Evolutionary conservation across 2,113 vertebrate species (phyloP).

Genomic region (Apodemus sylvaticus): DNA sequence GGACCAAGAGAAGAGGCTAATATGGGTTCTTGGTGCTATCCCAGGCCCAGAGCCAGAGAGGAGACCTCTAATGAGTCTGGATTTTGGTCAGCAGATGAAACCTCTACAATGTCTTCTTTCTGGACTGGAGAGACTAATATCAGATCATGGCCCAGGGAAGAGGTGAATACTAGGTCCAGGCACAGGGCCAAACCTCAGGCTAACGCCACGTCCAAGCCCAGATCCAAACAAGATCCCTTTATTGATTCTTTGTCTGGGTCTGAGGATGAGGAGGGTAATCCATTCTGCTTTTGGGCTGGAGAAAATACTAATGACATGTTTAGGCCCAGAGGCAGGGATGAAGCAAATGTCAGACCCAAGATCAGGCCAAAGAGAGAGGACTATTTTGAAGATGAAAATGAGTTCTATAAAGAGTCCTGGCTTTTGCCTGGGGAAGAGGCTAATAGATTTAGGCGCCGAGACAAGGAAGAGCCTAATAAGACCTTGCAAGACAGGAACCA

Average conservation of each 20-base stretch:
- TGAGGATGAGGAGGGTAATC: constrained; percentile 70
- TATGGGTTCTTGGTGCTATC: constrained; percentile 75
- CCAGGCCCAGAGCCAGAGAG: constrained; percentile 68
- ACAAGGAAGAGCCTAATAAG: constrained; percentile 54
- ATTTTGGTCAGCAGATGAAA: constrained; percentile 77
- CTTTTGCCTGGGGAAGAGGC: constrained; percentile 68
- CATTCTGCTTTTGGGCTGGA: constrained; percentile 70
- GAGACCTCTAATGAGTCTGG: constrained; percentile 75
- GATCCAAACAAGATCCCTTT: constrained; percentile 68
- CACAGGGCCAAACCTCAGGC: constrained; percentile 75
- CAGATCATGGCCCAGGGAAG: constrained; percentile 76
- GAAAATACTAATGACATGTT: constrained; percentile 69
- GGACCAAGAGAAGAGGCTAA: constrained; percentile 50
- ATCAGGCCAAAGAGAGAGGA: constrained; percentile 67
- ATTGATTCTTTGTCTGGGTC: constrained; percentile 75
- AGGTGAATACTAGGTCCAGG: constrained; percentile 65
- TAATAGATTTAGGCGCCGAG: constrained; percentile 54
- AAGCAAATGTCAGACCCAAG: constrained; percentile 59
- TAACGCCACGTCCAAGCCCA: constrained; percentile 55
- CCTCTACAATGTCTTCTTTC: constrained; percentile 65
- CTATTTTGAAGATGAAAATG: constrained; percentile 74
- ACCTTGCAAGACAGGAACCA: constrained; percentile 39
- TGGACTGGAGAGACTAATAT: constrained; percentile 64
- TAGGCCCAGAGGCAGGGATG: constrained; percentile 61
- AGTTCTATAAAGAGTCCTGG: constrained; percentile 74